Evolutionary conservation across 2,888 invertebrate genomes (phyloP).

Genomic region (Parapristionchus giblindavisi): DNA sequence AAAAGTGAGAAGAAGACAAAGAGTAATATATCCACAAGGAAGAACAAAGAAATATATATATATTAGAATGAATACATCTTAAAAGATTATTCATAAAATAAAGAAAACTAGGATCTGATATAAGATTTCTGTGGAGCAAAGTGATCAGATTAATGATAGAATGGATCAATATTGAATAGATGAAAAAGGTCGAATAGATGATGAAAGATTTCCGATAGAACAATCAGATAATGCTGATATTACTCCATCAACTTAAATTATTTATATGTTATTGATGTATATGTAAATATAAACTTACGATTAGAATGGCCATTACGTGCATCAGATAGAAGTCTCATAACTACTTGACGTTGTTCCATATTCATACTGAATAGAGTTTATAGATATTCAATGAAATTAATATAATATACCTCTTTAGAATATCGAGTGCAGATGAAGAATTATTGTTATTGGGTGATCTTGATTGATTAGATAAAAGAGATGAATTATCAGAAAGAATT

Average conservation of each 20-base stretch:
- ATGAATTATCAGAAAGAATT: conserved; percentile 24
- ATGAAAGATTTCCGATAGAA: too few species aligned
- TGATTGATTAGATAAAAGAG: conserved; percentile 21
- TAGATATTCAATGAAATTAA: background rate
- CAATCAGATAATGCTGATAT: conserved; percentile 22
- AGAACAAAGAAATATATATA: background rate
- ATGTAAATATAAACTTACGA: background rate
- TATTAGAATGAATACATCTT: background rate
- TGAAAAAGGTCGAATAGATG: background rate
- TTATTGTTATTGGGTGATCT: background rate
- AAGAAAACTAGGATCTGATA: background rate
- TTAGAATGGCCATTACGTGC: conserved; percentile 21
- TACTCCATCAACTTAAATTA: conserved; percentile 8
- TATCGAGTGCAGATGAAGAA: conserved; percentile 13
- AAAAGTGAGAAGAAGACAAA: conserved; percentile 6
- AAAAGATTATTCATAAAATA: conserved; percentile 27
- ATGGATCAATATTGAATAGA: conserved; percentile 14
- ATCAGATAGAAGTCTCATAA: conserved; percentile 28
- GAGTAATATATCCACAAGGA: background rate
- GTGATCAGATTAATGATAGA: conserved; percentile 15
- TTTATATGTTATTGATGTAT: too few species aligned
- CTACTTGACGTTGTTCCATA: conserved; percentile 18
- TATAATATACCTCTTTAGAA: conserved; percentile 16
- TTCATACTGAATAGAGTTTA: conserved; percentile 12
- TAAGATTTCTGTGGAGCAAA: conserved; percentile 17